Conservation (phyloP, 2,113 vertebrate genomes). For the Spermophilus dauricus region DNA sequence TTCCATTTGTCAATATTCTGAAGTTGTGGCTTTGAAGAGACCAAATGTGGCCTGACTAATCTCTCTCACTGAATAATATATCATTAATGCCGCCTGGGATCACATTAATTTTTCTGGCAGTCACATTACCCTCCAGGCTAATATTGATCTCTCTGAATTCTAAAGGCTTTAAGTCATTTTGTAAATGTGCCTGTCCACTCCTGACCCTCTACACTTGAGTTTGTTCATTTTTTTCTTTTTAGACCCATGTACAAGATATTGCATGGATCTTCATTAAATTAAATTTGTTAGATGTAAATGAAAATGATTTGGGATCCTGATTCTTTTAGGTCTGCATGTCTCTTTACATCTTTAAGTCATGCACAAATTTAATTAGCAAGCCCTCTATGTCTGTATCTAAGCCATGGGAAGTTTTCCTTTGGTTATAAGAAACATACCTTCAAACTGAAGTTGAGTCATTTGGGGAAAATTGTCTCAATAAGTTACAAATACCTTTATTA, state of each 20-base stretch:
- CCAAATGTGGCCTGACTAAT: neutral
- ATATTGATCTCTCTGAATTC: conserved; percentile 30
- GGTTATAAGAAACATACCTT: neutral
- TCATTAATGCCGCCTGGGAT: neutral
- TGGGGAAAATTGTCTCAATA: conserved; percentile 1
- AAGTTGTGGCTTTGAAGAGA: conserved; percentile 43
- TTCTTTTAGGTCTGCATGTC: neutral
- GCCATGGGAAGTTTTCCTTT: neutral
- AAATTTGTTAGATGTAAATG: conserved; percentile 11
- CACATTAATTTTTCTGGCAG: neutral
- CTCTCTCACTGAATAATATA: neutral
- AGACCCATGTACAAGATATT: neutral
- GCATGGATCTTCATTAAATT: neutral
- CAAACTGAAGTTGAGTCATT: neutral
- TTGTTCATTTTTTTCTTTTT: neutral
- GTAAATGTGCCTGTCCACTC: neutral
- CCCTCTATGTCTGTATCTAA: neutral
- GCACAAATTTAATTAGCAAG: conserved; percentile 20
- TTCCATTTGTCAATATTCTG: conserved; percentile 12
- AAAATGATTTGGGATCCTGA: neutral
- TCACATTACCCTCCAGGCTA: neutral
- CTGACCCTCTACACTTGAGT: neutral
- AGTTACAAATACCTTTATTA: neutral
- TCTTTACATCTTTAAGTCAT: neutral
- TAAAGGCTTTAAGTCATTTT: neutral